Percentiles rank a stretch among this genome's conserved stretches.
phyloP scores from a whole-genome alignment of 1,140 invertebrate genomes.

The Ladona fulva region DNA sequence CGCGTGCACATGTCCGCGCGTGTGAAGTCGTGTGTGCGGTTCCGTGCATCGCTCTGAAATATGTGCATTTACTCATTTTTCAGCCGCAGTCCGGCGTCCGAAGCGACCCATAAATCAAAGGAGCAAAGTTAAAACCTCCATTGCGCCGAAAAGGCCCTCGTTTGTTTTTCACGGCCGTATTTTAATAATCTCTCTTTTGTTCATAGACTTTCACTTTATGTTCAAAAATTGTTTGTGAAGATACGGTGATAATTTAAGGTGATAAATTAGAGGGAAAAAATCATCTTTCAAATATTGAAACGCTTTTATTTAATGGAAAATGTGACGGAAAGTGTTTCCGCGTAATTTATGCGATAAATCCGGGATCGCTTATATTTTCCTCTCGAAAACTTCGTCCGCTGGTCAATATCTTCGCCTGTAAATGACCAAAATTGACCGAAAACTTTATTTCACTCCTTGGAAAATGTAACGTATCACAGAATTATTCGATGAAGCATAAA shows the following conservation, averaged over 20 bases:
- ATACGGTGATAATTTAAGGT: not conserved
- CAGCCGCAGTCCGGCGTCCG: not conserved
- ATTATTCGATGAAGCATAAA: too few species aligned
- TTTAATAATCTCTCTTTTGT: not conserved
- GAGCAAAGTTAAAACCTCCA: too few species aligned
- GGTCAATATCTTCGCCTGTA: too few species aligned
- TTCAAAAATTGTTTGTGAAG: not conserved
- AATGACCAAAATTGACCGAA: too few species aligned
- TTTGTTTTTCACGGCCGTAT: not conserved
- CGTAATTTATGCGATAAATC: not conserved
- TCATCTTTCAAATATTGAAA: not conserved
- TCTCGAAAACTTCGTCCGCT: too few species aligned
- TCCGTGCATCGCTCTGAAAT: not conserved
- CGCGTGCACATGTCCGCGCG: not conserved
- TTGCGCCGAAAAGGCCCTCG: not conserved
- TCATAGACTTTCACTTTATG: slow-evolving; percentile 10
- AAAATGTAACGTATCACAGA: too few species aligned
- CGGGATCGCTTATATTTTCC: not conserved
- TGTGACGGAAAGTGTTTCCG: not conserved
- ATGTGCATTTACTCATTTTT: slow-evolving; percentile 2
- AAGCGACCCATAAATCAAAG: not conserved
- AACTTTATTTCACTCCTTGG: too few species aligned
- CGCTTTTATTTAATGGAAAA: not conserved
- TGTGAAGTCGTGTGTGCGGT: too few species aligned
- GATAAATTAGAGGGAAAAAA: not conserved